Evolutionary conservation across 2,797 vertebrate species (phyloP).

Genomic region (Triplophysa yarkandensis): DNA sequence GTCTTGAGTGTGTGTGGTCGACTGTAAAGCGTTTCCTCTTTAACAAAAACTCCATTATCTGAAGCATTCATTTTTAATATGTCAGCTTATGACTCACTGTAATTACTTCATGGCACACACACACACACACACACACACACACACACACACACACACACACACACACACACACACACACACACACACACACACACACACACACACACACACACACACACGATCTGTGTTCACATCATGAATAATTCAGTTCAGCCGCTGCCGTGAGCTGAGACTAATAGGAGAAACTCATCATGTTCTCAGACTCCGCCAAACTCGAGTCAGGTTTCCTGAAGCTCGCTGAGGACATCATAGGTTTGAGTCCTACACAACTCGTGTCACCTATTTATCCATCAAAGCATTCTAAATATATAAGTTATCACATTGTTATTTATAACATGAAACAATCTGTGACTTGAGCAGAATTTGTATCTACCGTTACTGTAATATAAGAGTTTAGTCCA

Average conservation of each 20-base stretch:
- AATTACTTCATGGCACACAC: conserved; percentile 43
- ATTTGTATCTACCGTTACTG: not conserved
- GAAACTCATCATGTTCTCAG: conserved; percentile 57
- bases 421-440: not conserved
- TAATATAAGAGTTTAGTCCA: not conserved
- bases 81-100: not conserved
- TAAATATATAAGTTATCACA: not conserved
- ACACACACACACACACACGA: conserved; percentile 24
- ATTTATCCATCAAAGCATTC: not conserved
- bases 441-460: not conserved
- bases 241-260: conserved; percentile 70
- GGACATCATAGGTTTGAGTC: not conserved
- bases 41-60: not conserved
- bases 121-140: not conserved
- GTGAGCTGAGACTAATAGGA: conserved; percentile 54
- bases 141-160: conserved; percentile 11
- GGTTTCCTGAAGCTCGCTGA: not conserved
- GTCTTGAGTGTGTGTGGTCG: too few relatives aligned
- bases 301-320: conserved; percentile 7
- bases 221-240: conserved; percentile 65
- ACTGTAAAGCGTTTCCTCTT: not conserved
- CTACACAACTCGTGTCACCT: not conserved
- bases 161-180: not conserved
- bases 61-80: conserved; percentile 38
- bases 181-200: too few relatives aligned